Conservation (phyloP, 2,888 invertebrate species). For the Drosophila longiperda region DNA sequence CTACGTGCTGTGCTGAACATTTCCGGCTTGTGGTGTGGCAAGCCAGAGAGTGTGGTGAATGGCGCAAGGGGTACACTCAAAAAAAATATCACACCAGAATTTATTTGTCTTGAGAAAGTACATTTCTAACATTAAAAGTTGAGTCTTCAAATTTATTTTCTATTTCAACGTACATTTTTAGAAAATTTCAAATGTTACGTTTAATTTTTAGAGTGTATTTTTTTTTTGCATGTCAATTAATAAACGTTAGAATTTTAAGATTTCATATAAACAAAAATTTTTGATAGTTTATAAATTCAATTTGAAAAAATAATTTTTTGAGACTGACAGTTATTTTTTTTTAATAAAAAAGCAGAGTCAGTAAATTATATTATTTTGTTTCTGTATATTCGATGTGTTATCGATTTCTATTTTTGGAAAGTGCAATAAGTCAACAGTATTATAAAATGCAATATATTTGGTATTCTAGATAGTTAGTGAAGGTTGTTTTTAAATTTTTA, state of each 20-base stretch:
- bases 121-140: background rate
- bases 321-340: background rate
- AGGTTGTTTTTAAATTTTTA: background rate
- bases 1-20: conserved; percentile 78
- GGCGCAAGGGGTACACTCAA: background rate
- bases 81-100: background rate
- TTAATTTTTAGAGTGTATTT: background rate
- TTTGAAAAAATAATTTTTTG: background rate
- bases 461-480: too few relatives aligned
- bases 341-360: background rate
- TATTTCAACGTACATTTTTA: background rate
- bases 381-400: background rate
- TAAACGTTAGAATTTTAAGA: background rate
- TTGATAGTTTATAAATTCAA: background rate
- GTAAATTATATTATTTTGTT: background rate
- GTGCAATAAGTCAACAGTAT: too few relatives aligned
- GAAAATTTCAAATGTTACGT: background rate
- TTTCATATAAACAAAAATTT: background rate
- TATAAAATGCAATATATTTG: too few relatives aligned
- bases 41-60: conserved; percentile 3
- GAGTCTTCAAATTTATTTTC: background rate
- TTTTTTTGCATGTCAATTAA: background rate
- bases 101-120: background rate
- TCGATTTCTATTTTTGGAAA: too few relatives aligned
- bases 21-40: conserved; percentile 56